These are phyloP conservation scores for Muricea muricata DNA, from an alignment of 92 coral and sea anemone species.

Conservation along the genomic window DNA sequence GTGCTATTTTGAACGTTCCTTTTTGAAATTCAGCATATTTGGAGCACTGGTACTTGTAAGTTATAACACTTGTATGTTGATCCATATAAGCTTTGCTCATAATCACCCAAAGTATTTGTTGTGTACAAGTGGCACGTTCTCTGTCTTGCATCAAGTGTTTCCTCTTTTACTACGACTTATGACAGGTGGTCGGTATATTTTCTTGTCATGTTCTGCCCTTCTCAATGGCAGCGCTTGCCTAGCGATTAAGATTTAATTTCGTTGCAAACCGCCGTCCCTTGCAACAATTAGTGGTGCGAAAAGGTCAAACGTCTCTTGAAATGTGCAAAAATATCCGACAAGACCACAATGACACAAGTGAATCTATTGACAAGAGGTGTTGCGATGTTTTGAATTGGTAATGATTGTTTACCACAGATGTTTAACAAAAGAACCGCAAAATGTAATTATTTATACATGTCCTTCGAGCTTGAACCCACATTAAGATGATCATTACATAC, in stretches of 20 bases:
- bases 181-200: too few species aligned
- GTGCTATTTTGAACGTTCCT: too few species aligned
- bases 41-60: too few species aligned
- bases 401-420: not conserved
- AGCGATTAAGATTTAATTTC: not conserved
- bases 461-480: too few species aligned
- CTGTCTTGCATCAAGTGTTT: not conserved
- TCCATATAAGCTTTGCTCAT: not conserved
- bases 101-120: not conserved
- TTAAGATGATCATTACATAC: not conserved
- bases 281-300: not conserved
- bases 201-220: not conserved
- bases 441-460: too few species aligned
- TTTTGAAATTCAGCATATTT: too few species aligned
- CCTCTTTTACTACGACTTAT: not conserved
- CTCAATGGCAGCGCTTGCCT: not conserved
- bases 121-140: not conserved
- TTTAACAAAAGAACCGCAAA: not conserved
- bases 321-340: not conserved
- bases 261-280: not conserved
- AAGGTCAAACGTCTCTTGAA: not conserved
- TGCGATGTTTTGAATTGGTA: conserved; percentile 12
- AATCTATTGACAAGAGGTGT: not conserved
- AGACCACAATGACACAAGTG: not conserved
- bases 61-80: not conserved